phyloP scores from a whole-genome alignment of 1,140 invertebrate genomes.

The Drepana arcuata region DNA sequence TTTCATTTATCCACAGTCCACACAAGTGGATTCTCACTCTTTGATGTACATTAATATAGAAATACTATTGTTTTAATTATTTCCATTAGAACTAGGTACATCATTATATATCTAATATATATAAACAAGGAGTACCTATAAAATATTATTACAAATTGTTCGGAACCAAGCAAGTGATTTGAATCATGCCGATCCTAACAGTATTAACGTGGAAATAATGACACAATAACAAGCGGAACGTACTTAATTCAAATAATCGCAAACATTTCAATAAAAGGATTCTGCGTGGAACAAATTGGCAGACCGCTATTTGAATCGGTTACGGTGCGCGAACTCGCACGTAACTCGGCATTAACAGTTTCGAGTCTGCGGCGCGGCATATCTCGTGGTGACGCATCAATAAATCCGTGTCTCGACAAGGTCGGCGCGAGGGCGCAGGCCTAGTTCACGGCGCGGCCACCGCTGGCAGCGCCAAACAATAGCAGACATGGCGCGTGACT shows the following conservation, averaged over 20 bases:
- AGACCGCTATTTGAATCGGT: constrained; percentile 12
- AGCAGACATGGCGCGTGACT: constrained; percentile 43
- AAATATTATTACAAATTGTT: no score
- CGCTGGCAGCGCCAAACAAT: constrained; percentile 35
- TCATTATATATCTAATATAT: no score
- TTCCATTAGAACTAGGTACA: no score
- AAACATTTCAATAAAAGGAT: constrained; percentile 4
- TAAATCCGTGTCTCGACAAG: constrained; percentile 67
- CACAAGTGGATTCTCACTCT: no score
- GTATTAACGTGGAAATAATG: constrained; percentile 4
- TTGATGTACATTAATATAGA: no score
- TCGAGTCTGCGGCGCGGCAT: constrained; percentile 13
- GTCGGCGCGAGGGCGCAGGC: constrained; percentile 60
- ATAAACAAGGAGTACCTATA: no score
- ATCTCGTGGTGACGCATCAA: constrained; percentile 52
- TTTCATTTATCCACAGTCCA: no score
- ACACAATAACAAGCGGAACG: constrained; percentile 4
- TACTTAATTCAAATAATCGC: constrained; percentile 10
- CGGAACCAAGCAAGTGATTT: no score
- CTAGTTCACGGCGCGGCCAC: constrained; percentile 37
- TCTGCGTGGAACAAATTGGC: constrained; percentile 9
- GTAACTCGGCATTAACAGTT: constrained; percentile 17
- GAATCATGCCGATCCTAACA: no score
- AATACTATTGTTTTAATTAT: no score
- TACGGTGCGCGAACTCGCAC: constrained; percentile 14